Evolutionary conservation across 1,140 invertebrate genomes (phyloP).

Genomic region (Musca domestica): DNA sequence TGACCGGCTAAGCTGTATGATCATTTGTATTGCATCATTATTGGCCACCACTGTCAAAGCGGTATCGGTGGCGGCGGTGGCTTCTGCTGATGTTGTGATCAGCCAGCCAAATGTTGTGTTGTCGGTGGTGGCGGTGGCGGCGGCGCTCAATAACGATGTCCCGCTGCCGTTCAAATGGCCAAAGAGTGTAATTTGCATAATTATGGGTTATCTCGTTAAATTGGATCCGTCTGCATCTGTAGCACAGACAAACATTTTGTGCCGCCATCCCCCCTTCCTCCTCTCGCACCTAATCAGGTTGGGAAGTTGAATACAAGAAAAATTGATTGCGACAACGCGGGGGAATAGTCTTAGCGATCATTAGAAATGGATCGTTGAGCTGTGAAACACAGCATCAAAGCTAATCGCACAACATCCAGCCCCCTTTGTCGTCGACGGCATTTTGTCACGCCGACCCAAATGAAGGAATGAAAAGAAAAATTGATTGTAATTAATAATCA

Average conservation of each 20-base stretch:
- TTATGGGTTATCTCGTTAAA: constrained; percentile 21
- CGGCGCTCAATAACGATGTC: constrained; percentile 16
- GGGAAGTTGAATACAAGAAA: not conserved
- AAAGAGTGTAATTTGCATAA: constrained; percentile 18
- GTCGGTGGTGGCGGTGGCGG: not conserved
- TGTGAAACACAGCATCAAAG: not conserved
- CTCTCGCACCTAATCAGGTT: not conserved
- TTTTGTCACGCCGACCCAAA: not conserved
- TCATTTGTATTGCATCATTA: constrained; percentile 7
- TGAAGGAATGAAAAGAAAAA: too few relatives aligned
- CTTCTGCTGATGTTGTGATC: not conserved
- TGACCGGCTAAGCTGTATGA: not conserved
- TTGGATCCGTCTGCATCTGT: constrained; percentile 19
- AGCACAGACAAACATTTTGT: not conserved
- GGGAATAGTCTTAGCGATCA: not conserved
- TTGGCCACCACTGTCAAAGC: too few relatives aligned
- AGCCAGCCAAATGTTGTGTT: too few relatives aligned
- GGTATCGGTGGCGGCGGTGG: not conserved
- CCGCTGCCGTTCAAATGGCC: constrained; percentile 19
- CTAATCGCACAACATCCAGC: too few relatives aligned
- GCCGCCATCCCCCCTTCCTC: too few relatives aligned
- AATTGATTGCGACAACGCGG: not conserved
- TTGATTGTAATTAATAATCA: too few relatives aligned
- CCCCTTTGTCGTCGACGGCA: not conserved
- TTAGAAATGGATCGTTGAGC: constrained; percentile 9